phyloP scores from a whole-genome alignment of 1,140 invertebrate genomes.

The Drosophila sucinea region DNA sequence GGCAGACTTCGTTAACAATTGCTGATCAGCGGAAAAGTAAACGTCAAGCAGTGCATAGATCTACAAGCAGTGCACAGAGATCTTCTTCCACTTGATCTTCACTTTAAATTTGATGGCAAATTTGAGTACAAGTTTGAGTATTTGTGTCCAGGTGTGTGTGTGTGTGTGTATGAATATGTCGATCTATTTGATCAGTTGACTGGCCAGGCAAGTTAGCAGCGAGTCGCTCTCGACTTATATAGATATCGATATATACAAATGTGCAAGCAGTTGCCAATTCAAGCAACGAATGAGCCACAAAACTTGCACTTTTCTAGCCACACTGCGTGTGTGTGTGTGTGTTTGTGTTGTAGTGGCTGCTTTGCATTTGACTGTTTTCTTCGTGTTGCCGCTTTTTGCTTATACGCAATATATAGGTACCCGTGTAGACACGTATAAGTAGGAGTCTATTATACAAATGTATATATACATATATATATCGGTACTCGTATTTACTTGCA shows the following conservation, averaged over 20 bases:
- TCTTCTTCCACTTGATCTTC: too few species aligned
- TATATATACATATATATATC: neutral
- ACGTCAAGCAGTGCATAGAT: too few species aligned
- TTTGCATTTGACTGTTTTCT: slow-evolving; percentile 67
- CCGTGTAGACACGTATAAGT: slow-evolving; percentile 2
- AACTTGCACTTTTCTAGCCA: slow-evolving; percentile 63
- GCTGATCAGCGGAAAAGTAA: too few species aligned
- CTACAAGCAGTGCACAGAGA: too few species aligned
- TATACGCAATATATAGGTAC: slow-evolving; percentile 9
- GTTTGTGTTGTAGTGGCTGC: slow-evolving; percentile 42
- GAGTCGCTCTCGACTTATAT: slow-evolving; percentile 11
- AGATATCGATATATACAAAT: neutral
- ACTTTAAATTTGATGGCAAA: neutral
- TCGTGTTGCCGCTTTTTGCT: slow-evolving; percentile 32
- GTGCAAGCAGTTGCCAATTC: slow-evolving; percentile 30
- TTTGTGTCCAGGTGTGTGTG: neutral
- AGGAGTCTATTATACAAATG: neutral
- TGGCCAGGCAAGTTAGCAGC: slow-evolving; percentile 6
- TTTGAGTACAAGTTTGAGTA: too few species aligned
- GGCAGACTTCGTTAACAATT: too few species aligned
- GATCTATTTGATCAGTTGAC: neutral
- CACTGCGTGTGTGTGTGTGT: slow-evolving; percentile 34
- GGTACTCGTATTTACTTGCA: slow-evolving; percentile 21
- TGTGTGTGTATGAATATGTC: neutral
- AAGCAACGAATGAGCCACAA: slow-evolving; percentile 31